Percentiles rank a stretch among this genome's conserved stretches.
Conservation (phyloP, 1,140 invertebrate species). For the Limonius californicus region DNA sequence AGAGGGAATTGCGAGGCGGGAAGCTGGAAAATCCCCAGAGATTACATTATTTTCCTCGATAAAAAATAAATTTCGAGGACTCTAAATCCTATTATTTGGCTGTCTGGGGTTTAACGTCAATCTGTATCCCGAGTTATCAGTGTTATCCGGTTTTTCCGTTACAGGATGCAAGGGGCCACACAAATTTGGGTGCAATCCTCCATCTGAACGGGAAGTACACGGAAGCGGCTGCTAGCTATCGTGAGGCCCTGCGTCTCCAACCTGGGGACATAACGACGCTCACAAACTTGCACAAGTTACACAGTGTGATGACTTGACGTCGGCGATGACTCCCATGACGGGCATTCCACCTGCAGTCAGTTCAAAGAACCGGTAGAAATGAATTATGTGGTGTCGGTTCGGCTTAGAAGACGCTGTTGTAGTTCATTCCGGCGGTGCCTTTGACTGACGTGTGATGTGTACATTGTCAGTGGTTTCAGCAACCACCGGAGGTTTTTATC, state of each 20-base stretch:
- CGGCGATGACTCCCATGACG: slow-evolving; percentile 1
- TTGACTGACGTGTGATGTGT: slow-evolving; percentile 6
- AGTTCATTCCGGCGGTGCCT: slow-evolving; percentile 5
- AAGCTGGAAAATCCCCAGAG: slow-evolving; percentile 3
- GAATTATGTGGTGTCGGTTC: neutral
- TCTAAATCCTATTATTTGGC: neutral
- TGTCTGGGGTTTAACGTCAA: neutral
- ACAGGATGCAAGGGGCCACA: slow-evolving; percentile 83
- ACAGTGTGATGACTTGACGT: slow-evolving; percentile 48
- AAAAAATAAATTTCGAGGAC: neutral
- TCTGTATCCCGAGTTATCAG: neutral
- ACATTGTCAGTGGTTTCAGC: slow-evolving; percentile 12
- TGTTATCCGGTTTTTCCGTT: slow-evolving; percentile 26
- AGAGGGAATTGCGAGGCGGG: slow-evolving; percentile 2
- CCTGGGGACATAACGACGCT: slow-evolving; percentile 83
- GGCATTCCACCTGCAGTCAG: slow-evolving; percentile 1
- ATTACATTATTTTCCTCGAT: neutral
- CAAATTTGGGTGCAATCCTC: slow-evolving; percentile 89
- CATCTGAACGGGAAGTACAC: slow-evolving; percentile 86
- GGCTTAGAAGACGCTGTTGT: neutral
- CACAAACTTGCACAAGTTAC: slow-evolving; percentile 82
- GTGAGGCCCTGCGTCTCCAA: slow-evolving; percentile 74
- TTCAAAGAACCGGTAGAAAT: slow-evolving; percentile 3
- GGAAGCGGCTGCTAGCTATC: slow-evolving; percentile 80
- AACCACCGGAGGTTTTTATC: slow-evolving; percentile 24